Evolutionary conservation across 1,140 invertebrate genomes (phyloP).

Genomic region (Lerema accius): DNA sequence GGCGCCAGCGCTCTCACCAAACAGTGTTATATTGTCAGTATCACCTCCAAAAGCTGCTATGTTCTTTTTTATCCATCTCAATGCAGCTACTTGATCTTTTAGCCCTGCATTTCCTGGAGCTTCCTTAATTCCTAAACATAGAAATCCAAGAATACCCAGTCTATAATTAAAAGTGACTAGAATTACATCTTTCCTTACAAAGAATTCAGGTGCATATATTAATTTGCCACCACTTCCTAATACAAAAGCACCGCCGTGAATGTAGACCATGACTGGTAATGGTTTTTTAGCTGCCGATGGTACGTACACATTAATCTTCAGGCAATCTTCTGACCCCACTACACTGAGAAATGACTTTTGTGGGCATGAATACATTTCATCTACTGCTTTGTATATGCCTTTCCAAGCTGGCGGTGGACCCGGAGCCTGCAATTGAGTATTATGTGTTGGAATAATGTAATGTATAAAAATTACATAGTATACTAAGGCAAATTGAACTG

Average conservation of each 20-base stretch:
- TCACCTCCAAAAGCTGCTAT: constrained; percentile 81
- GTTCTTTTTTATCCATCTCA: constrained; percentile 84
- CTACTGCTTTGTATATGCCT: constrained; percentile 61
- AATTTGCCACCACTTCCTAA: constrained; percentile 82
- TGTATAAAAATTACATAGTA: too few species aligned
- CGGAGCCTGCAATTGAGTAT: constrained; percentile 54
- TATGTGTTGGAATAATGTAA: too few species aligned
- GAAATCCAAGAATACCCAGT: constrained; percentile 85
- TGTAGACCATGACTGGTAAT: constrained; percentile 85
- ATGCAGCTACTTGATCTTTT: constrained; percentile 83
- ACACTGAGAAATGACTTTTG: constrained; percentile 46
- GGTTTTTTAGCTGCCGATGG: constrained; percentile 56
- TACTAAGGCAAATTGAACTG: too few species aligned
- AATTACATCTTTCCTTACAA: constrained; percentile 86
- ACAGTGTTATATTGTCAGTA: constrained; percentile 74
- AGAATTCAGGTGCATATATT: constrained; percentile 84
- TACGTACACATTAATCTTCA: constrained; percentile 70
- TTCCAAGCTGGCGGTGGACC: constrained; percentile 66
- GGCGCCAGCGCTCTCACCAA: constrained; percentile 78
- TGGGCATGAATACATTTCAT: constrained; percentile 58
- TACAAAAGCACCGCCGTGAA: constrained; percentile 86
- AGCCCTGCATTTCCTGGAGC: constrained; percentile 84
- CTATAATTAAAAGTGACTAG: constrained; percentile 88
- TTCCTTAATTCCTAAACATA: constrained; percentile 83
- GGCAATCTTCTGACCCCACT: constrained; percentile 67